A percentile compares a stretch with the other conserved stretches of the same genome.
phyloP scores from a whole-genome alignment of 2,113 vertebrate species.

The Charadrius vociferus region DNA sequence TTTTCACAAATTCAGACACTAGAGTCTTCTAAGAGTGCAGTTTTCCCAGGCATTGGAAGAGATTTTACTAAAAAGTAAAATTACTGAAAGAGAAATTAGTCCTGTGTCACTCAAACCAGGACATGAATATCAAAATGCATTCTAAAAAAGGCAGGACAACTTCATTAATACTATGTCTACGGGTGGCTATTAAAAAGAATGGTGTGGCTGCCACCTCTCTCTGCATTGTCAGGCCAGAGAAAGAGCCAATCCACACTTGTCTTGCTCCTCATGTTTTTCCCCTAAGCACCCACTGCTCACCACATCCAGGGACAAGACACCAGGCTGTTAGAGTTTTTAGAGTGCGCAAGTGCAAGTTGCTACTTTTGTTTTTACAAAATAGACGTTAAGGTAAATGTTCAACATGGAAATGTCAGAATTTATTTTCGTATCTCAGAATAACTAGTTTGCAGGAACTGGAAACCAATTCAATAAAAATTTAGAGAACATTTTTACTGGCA shows the following conservation, averaged over 20 bases:
- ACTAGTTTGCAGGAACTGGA: slow-evolving; percentile 42
- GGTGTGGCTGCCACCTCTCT: neutral
- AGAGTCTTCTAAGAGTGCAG: too few relatives aligned
- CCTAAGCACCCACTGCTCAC: neutral
- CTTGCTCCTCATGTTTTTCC: neutral
- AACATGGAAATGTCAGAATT: slow-evolving; percentile 38
- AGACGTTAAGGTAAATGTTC: slow-evolving; percentile 20
- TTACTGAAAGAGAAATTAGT: too few relatives aligned
- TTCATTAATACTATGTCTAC: neutral
- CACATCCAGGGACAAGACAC: neutral
- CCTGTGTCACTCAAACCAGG: too few relatives aligned
- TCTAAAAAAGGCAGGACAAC: neutral
- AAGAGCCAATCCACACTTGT: neutral
- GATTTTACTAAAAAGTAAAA: too few relatives aligned
- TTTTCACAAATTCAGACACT: too few relatives aligned
- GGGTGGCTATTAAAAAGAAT: neutral
- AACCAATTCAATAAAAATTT: slow-evolving; percentile 60
- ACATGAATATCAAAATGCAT: neutral
- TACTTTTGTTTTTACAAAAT: slow-evolving; percentile 18
- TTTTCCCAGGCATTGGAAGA: too few relatives aligned
- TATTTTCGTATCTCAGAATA: slow-evolving; percentile 39
- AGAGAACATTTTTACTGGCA: slow-evolving; percentile 65
- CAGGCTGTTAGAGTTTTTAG: neutral
- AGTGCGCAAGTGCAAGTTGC: neutral
- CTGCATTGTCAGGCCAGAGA: neutral